phyloP scores from a whole-genome alignment of 2,888 invertebrate species.

The Heliconius aoede region DNA sequence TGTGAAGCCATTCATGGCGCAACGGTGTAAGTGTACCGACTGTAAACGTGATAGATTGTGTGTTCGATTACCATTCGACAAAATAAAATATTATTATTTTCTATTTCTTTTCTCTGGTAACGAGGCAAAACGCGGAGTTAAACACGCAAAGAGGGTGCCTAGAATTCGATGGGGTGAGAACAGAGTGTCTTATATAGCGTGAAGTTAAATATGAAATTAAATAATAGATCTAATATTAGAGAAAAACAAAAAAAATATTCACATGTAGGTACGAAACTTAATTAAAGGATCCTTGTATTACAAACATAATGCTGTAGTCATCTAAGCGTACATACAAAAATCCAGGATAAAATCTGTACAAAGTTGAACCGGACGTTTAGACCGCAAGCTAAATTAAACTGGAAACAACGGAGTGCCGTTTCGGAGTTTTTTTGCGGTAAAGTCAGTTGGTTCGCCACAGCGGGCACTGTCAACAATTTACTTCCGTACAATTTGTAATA shows the following conservation, averaged over 20 bases:
- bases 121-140: too few species aligned
- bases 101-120: too few species aligned
- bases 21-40: too few species aligned
- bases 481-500: conserved; percentile 29
- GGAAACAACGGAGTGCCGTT: conserved; percentile 57
- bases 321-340: conserved; percentile 23
- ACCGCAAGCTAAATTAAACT: conserved; percentile 62
- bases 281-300: not conserved
- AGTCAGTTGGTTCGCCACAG: conserved; percentile 60
- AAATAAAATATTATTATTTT: too few species aligned
- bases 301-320: not conserved
- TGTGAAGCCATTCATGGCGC: too few species aligned
- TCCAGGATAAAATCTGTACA: conserved; percentile 32
- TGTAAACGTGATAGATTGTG: too few species aligned
- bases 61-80: too few species aligned
- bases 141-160: too few species aligned
- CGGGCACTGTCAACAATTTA: conserved; percentile 51
- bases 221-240: not conserved
- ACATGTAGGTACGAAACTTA: not conserved
- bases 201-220: not conserved
- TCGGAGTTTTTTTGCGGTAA: conserved; percentile 58
- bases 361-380: conserved; percentile 41
- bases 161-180: not conserved
- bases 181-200: not conserved
- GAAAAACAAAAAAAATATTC: not conserved